Evolutionary conservation across 2,797 vertebrate genomes (phyloP).

Genomic region (Poecilia wingei): DNA sequence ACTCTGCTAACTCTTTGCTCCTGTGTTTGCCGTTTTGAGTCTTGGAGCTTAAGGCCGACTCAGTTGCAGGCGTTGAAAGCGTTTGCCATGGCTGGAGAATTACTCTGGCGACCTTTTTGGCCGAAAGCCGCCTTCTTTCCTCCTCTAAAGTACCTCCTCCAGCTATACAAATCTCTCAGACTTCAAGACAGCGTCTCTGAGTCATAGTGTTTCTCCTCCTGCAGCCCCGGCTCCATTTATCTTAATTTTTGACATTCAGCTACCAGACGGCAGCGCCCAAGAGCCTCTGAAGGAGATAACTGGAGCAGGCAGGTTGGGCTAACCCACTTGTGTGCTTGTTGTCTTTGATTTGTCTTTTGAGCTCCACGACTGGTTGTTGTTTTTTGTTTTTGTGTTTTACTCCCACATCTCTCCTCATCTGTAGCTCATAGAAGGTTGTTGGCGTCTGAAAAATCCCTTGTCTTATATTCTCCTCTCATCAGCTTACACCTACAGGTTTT

Average conservation of each 20-base stretch:
- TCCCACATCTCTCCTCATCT: conserved; percentile 1
- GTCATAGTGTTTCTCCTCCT: conserved; percentile 46
- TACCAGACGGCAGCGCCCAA: conserved; percentile 13
- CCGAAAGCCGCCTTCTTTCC: conserved; percentile 3
- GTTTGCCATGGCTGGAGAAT: conserved; percentile 16
- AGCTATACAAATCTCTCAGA: conserved; percentile 23
- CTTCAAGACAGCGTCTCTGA: conserved; percentile 41
- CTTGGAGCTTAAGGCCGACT: conserved; percentile 2
- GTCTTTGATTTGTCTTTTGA: background rate
- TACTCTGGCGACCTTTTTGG: conserved; percentile 21
- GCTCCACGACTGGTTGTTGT: background rate
- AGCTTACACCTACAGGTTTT: background rate
- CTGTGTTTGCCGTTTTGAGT: conserved; percentile 3
- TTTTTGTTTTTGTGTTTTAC: background rate
- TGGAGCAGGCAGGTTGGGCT: conserved; percentile 26
- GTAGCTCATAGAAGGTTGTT: background rate
- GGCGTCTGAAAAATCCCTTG: background rate
- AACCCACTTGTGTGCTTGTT: background rate
- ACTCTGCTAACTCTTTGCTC: conserved; percentile 4
- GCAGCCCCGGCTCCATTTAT: conserved; percentile 34
- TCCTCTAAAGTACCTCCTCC: conserved; percentile 15
- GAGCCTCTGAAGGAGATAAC: conserved; percentile 27
- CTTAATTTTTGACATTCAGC: conserved; percentile 33
- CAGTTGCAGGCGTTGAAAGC: background rate
- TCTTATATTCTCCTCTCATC: background rate